These are phyloP conservation scores for Tragelaphus strepsiceros DNA, from an alignment of 2,113 vertebrate species.

Conservation along the genomic window DNA sequence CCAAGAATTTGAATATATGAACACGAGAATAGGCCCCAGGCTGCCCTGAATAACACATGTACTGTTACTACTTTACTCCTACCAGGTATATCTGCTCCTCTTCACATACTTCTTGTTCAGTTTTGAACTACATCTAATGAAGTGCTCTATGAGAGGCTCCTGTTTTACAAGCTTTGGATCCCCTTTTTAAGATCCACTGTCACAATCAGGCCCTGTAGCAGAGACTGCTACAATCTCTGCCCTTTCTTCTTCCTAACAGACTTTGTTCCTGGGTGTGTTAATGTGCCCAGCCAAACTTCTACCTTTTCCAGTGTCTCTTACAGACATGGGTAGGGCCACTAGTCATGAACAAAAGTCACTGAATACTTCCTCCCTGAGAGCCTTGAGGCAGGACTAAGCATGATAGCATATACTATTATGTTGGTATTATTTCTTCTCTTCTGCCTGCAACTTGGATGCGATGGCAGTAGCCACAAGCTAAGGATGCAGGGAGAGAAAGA, in stretches of 20 bases:
- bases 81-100: not conserved
- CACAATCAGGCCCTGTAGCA: not conserved
- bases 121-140: not conserved
- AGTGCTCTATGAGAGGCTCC: not conserved
- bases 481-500: not conserved
- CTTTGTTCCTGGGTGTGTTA: not conserved
- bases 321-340: fast-evolving
- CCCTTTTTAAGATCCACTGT: not conserved
- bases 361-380: not conserved
- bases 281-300: not conserved
- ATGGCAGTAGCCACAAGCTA: not conserved
- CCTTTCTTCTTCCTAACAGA: not conserved
- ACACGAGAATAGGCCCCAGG: not conserved
- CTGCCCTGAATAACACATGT: not conserved
- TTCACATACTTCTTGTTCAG: not conserved
- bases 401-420: not conserved
- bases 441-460: not conserved
- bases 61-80: not conserved
- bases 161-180: not conserved
- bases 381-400: not conserved
- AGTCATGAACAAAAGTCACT: not conserved
- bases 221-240: not conserved
- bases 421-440: not conserved
- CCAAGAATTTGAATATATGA: not conserved
- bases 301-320: not conserved